These are phyloP conservation scores for Nomada goodeniana DNA, from an alignment of 2,888 invertebrate species.

Conservation along the genomic window DNA sequence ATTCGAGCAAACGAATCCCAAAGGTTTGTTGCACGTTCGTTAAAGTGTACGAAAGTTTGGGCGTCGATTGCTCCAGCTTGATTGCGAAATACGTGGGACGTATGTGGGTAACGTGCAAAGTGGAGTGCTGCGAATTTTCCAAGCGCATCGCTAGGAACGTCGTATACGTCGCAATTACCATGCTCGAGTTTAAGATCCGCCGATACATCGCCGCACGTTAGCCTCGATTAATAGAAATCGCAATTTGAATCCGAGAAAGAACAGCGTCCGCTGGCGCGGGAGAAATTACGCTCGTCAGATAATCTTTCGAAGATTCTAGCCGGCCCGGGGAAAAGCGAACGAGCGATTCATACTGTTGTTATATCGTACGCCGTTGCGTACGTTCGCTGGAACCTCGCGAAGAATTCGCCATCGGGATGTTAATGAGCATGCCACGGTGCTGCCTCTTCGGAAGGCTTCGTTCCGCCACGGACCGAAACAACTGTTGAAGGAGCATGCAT, in stretches of 20 bases:
- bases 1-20: too few species aligned
- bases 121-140: too few species aligned
- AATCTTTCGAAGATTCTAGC: constrained; percentile 6
- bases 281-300: background rate
- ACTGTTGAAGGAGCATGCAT: background rate
- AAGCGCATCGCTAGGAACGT: too few species aligned
- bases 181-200: background rate
- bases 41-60: background rate
- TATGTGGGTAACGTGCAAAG: too few species aligned
- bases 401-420: constrained; percentile 25
- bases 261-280: background rate
- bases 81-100: background rate
- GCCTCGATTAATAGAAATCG: background rate
- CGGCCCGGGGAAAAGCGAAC: constrained; percentile 11
- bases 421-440: constrained; percentile 5
- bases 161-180: background rate
- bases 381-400: constrained; percentile 8
- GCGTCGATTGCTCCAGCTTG: background rate
- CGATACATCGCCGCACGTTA: too few species aligned
- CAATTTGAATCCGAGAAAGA: constrained; percentile 7
- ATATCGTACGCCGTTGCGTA: constrained; percentile 24
- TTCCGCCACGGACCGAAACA: background rate
- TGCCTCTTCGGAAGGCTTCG: background rate
- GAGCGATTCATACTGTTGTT: background rate
- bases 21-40: too few species aligned